These are phyloP conservation scores for Molorchus minor DNA, from an alignment of 2,888 invertebrate genomes.

Conservation along the genomic window DNA sequence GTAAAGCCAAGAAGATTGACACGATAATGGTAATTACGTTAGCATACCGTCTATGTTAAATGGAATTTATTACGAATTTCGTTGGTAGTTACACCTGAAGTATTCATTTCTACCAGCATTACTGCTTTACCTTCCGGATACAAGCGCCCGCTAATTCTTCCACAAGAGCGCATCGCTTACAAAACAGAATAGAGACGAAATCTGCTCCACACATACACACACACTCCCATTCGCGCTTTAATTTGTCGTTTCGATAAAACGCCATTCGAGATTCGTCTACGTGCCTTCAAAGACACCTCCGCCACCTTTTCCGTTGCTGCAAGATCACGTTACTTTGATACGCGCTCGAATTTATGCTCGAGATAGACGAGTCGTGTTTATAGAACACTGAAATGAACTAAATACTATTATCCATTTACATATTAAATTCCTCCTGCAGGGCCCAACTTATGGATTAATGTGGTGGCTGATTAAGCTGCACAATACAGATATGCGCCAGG, in stretches of 20 bases:
- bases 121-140: no score
- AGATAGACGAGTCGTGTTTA: slow-evolving; percentile 35
- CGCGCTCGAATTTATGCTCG: slow-evolving; percentile 30
- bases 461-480: slow-evolving; percentile 24
- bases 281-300: slow-evolving; percentile 22
- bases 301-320: slow-evolving; percentile 19
- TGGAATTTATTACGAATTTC: no score
- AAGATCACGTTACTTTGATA: slow-evolving; percentile 32
- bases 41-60: no score
- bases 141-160: no score
- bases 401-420: slow-evolving; percentile 38
- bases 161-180: no score
- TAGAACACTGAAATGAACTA: slow-evolving; percentile 30
- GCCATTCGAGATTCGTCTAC: background rate
- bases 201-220: no score
- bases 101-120: no score
- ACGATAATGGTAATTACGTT: no score
- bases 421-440: slow-evolving; percentile 36
- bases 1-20: no score
- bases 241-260: slow-evolving; percentile 11
- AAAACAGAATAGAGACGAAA: no score
- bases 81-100: no score
- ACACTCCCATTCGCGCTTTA: background rate
- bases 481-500: slow-evolving; percentile 21
- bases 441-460: slow-evolving; percentile 21